Evolutionary conservation across 2,797 vertebrate genomes (phyloP), one percentile per base, ranked within the genome.

Genomic region (Thripadectes ignobilis): DNA sequence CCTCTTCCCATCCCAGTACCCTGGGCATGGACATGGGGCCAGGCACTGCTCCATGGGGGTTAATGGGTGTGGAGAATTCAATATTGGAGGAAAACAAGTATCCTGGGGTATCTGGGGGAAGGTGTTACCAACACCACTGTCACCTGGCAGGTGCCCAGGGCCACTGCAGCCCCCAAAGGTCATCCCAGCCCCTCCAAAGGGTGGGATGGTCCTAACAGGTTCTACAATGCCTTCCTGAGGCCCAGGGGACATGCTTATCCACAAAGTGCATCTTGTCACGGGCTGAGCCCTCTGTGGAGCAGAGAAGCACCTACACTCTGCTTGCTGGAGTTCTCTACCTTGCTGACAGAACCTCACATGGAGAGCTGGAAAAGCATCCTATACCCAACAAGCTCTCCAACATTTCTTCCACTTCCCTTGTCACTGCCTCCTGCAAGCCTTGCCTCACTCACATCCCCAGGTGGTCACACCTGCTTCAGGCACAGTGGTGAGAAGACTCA

Each of bases 21-120:
- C 62, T 59, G 71, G 36, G 20, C 30, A 13, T 0, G 1, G 48
- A 6, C 20, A 5, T 1, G 1, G 57, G 4, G 27, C n/a, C 1
- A 6, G 39, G 10, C 15, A 18, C 43, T 15, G 38, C 71, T 45
- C 41, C 49, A 29, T 20, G 1, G 8, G 32, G 41, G 10, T 41
- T 27, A 26, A 7, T 14, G n/a, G 49, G 52, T 6, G 12, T 24
- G 38, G 6, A 61, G 12, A 79, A 34, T 43, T 58, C 48, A 73
- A 39, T 17, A 21, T 0, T 49, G 59, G 54, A 76, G 32, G 38
- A 26, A 74, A 83, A 38, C 3, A 43, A 87, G 9, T 1, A 12
- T 14, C 26, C 4, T 54, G 26, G 20, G 32, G 23, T 21, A 32
- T 26, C 17, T 38, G 19, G 38, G 13, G 48, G 27, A 46, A 39